Evolutionary conservation across 2,113 vertebrate genomes (phyloP), one percentile per base, ranked within the genome.

Genomic region (Panurus biarmicus): DNA sequence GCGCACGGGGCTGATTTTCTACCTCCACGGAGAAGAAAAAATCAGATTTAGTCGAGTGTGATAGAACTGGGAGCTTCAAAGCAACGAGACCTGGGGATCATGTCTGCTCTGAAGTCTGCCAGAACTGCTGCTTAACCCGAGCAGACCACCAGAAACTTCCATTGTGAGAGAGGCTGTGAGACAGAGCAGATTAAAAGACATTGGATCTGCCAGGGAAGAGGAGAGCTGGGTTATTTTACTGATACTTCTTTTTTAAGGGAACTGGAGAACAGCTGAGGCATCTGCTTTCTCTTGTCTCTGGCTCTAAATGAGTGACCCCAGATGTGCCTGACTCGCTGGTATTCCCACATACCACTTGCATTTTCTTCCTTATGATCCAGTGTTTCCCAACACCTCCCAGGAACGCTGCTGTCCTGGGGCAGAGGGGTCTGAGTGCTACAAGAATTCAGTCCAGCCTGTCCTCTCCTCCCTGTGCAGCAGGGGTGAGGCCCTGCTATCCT

Each of bases 81-180:
- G 92, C 90, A 57, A 35, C 0, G 5, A 73, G 82, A 66, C 38
- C 62, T 23, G 50, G 82, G 42, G 85, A 75, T 48, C 78, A 33
- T 0, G 10, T 23, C 82, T 61, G 78, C 92, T 94, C 87, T 85
- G 58, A 78, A 86, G 72, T 3, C 75, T 93, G 91, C 76, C 73
- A 89, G 80, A 42, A 62, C 4, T 9, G 2, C 88, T 90, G 71
- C 88, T 85, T 16, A 70, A 51, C 42, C 72, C 0, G 0, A 81
- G 73, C 90, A 95, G 87, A 77, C 77, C 87, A 94, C 90, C 92
- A 83, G 83, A 82, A 78, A 48, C 50, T 66, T 40, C 85, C 73
- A 85, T 4, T 67, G 66, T 13, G 9, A 58, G 47, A 45, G 73
- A 58, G 58, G 60, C 0, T 28, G 84, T 57, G 73, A 80, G 64